Evolutionary conservation across 2,797 vertebrate species (phyloP).

Genomic region (Myripristis murdjan): DNA sequence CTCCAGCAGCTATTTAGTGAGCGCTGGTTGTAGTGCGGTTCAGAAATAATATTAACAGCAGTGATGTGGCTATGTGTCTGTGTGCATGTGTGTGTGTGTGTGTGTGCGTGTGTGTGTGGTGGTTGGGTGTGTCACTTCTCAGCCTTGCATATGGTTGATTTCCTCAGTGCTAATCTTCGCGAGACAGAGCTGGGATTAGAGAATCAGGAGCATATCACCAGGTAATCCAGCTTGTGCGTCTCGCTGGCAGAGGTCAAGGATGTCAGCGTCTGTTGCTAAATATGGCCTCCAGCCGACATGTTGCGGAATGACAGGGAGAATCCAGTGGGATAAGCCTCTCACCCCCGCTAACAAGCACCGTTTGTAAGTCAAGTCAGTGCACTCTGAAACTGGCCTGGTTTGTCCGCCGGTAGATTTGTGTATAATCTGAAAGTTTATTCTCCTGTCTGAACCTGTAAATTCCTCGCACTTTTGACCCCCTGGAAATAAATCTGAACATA

Average conservation of each 20-base stretch:
- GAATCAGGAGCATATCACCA: constrained; percentile 72
- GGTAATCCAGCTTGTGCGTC: constrained; percentile 79
- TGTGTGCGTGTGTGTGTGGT: background rate
- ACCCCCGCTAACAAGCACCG: constrained; percentile 42
- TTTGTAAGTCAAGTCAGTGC: constrained; percentile 38
- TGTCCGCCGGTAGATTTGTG: constrained; percentile 16
- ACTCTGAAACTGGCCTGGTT: constrained; percentile 8
- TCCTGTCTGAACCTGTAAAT: constrained; percentile 12
- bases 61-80: background rate
- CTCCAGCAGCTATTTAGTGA: constrained; percentile 63
- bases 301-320: constrained; percentile 39
- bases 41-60: constrained; percentile 27
- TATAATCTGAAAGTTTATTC: background rate
- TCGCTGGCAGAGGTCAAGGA: constrained; percentile 75
- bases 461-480: constrained; percentile 13
- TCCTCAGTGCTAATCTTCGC: constrained; percentile 75
- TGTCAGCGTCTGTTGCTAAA: constrained; percentile 76
- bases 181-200: constrained; percentile 82
- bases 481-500: constrained; percentile 38
- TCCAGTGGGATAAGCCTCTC: constrained; percentile 66
- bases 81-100: background rate
- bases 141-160: constrained; percentile 63
- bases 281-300: constrained; percentile 56
- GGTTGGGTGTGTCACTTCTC: constrained; percentile 49
- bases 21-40: constrained; percentile 33